Conservation (phyloP, 2,888 invertebrate genomes). For the Caenorhabditis panamensis region DNA sequence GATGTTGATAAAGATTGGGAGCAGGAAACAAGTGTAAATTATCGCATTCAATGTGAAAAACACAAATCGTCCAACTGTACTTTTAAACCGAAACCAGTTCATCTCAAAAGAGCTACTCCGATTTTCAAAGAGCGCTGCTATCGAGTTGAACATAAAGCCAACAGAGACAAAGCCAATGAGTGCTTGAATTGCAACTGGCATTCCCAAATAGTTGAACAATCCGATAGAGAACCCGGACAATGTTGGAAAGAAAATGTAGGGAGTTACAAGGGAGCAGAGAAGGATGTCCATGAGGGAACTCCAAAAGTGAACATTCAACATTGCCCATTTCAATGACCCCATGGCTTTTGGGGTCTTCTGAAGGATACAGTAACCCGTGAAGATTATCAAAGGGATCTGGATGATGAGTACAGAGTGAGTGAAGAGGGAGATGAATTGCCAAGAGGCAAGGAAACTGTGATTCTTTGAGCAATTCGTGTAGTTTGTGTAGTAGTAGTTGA, state of each 20-base stretch:
- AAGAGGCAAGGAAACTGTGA: neutral
- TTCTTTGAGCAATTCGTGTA: neutral
- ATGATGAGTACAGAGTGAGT: neutral
- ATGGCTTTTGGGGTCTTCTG: conserved; percentile 28
- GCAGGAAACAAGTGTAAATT: too few species aligned
- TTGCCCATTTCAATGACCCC: conserved; percentile 31
- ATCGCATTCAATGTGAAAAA: neutral
- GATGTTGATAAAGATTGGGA: neutral
- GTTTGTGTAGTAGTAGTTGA: conserved; percentile 2
- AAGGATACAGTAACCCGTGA: conserved; percentile 1
- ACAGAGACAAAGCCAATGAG: neutral
- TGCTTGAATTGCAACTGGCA: neutral
- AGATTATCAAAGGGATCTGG: neutral
- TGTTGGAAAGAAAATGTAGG: conserved; percentile 27
- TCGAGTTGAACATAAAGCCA: neutral
- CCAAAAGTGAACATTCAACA: conserved; percentile 39
- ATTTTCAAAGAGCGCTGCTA: neutral
- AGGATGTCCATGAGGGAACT: conserved; percentile 21
- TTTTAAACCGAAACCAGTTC: neutral
- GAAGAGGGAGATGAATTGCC: neutral
- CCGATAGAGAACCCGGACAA: neutral
- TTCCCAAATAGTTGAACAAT: neutral
- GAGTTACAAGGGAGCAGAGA: conserved; percentile 18
- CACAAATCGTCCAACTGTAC: neutral
- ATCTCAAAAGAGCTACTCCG: neutral